Base-by-base conservation (phyloP, 2,113 vertebrate genomes). In the Percina caprodes region DNA sequence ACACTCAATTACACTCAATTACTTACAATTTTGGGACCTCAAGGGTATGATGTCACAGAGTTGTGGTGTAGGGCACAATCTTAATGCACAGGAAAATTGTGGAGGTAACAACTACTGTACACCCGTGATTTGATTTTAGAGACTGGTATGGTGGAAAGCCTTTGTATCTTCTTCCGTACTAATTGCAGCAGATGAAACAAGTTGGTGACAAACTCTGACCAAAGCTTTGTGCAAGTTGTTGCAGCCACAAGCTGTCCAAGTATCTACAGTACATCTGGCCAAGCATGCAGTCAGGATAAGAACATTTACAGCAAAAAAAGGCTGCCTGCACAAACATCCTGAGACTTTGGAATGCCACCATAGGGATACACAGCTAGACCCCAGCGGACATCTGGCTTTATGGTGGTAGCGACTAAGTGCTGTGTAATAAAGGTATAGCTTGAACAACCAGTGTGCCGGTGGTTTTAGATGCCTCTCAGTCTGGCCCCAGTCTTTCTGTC, bases 31-130 rank as follows among this genome's bases (percentile, higher is more conserved):
- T 77, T 63, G 56, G 63, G 81, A 69, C 70, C 77, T 79, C 65
- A 63, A 82, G 68, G 83, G 77, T 59, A 88, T 91, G 89, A 92
- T 87, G 92, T 93, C 88, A 88, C 80, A 71, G 68, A 72, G 46
- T 51, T 83, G 82, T 33, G 83, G 74, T 54, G 74, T 66, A 84
- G 73, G 77, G 82, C 55, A 62, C 78, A 86, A 65, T 71, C 77
- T 60, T 70, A 77, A 88, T 62, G 66, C 86, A 63, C 49, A 56
- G 54, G 65, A 76, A 90, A 86, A 85, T 18, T 69, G n/a, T 52
- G 54, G 80, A 56, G 69, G 26, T 26, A 68, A 78, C 33, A 67
- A 45, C 83, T 67, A 81, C 39, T 42, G 39, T 42, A 42, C 74
- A 39, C 76, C 74, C 58, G 30, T 56, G 62, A 62, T 65, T 79